Evolutionary conservation across 2,888 invertebrate species (phyloP), one percentile per base, ranked within the genome.

Genomic region (Brachylomia viminalis): DNA sequence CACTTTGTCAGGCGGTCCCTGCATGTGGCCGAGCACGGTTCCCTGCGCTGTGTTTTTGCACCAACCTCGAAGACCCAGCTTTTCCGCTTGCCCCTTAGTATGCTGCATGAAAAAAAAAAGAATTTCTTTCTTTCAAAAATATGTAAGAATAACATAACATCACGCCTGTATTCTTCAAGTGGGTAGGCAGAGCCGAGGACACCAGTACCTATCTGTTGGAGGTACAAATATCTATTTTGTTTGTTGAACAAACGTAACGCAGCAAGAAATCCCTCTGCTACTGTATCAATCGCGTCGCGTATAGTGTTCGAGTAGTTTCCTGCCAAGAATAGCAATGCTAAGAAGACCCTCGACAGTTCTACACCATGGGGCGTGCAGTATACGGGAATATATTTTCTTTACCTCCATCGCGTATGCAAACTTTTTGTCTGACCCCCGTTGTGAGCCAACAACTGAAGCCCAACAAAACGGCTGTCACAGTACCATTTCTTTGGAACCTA

Each of bases 41-140:
- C 97, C 98, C 52, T 95, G 90, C 1, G 95, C 88, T 0, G 98
- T 98, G 89, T 98, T 98, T 96, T 97, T 97, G 89, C 98, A 98
- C 98, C 98, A 98, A 20, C 98, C 98, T 80, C 95, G 97, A 5
- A 98, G 88, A 1, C 97, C 97, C 38, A 98, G 93, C 88, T 97
- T 97, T 49, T 97, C 97, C 0, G 97, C 97, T 92, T 97, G 97
- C 77, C 97, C 94, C 90, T 97, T 97, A 0, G 98, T 98, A 83
- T 97, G 97, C 98, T 98, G 91, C 13, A 7, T 20, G 54, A 91
- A 79, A 83, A 86, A 47, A 47, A 49, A 54, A 11, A 0, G 8
- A 10, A 6, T 42, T 54, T 13, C n/a, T 13, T 2, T 54, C 13
- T 13, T 54, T 54, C 23, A 54, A 54, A 11, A n/a, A 13, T n/a